These are phyloP conservation scores for Protobothrops mucrosquamatus DNA, from an alignment of 2,113 vertebrate genomes.

Conservation along the genomic window DNA sequence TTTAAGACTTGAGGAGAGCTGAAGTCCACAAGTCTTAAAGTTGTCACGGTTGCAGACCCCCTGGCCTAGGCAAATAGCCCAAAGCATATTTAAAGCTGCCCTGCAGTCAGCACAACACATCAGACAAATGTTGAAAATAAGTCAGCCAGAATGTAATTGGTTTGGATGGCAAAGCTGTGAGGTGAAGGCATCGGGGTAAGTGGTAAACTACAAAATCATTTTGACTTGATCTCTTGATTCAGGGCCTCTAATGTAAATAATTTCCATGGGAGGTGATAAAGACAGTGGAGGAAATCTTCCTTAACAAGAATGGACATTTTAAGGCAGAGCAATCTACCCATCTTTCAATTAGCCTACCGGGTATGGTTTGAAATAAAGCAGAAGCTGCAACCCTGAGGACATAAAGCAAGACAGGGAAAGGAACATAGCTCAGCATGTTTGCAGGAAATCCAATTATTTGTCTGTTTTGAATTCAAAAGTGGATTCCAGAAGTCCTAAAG, in stretches of 20 bases:
- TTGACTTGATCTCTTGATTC: conserved; percentile 61
- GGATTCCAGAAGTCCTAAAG: conserved; percentile 82
- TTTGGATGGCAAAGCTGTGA: conserved; percentile 55
- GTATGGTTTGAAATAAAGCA: conserved; percentile 71
- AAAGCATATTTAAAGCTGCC: conserved; percentile 64
- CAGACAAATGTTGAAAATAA: conserved; percentile 64
- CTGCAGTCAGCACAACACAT: conserved; percentile 64
- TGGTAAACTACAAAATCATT: conserved; percentile 53
- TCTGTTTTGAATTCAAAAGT: conserved; percentile 82
- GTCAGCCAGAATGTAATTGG: conserved; percentile 65
- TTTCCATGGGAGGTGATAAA: conserved; percentile 59
- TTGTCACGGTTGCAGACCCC: too few relatives aligned
- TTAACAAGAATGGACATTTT: conserved; percentile 69
- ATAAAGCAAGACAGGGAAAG: conserved; percentile 75
- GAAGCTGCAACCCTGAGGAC: conserved; percentile 72
- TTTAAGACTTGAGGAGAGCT: too few relatives aligned
- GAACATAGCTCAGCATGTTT: conserved; percentile 85
- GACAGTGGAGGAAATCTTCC: conserved; percentile 57
- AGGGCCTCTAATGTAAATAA: conserved; percentile 54
- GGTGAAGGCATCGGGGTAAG: conserved; percentile 31
- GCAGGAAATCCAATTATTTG: conserved; percentile 84
- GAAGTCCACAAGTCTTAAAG: too few relatives aligned
- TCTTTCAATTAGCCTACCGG: conserved; percentile 66
- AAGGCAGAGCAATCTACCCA: conserved; percentile 66
- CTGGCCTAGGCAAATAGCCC: conserved; percentile 58